Evolutionary conservation across 2,113 vertebrate genomes (phyloP).

Genomic region (Rhinoderma darwinii): DNA sequence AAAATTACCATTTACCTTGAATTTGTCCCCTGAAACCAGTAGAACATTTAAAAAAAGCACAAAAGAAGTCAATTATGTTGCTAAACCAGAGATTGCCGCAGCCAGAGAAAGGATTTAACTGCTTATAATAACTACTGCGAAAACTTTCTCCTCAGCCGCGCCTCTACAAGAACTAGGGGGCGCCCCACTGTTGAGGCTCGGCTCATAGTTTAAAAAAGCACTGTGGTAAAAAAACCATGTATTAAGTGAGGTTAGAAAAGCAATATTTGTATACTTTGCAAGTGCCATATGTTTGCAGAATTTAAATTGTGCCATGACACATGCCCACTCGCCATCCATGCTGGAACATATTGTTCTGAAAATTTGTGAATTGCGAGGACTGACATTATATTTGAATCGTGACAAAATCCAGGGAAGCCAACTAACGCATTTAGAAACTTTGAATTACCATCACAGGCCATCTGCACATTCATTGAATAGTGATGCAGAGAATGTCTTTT

Average conservation of each 20-base stretch:
- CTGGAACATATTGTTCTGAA: conserved; percentile 41
- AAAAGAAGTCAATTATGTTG: too few relatives aligned
- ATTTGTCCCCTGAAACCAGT: too few relatives aligned
- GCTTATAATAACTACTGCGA: too few relatives aligned
- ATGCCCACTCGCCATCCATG: conserved; percentile 13
- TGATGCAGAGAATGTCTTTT: conserved; percentile 13
- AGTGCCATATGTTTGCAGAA: conserved; percentile 32
- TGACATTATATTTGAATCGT: not conserved
- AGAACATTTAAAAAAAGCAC: too few relatives aligned
- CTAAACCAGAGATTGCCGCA: too few relatives aligned
- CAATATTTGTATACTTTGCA: conserved; percentile 36
- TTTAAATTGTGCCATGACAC: conserved; percentile 22
- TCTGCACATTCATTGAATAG: conserved; percentile 28
- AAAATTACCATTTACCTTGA: too few relatives aligned
- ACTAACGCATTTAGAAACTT: conserved; percentile 15
- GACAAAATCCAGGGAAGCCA: conserved; percentile 34
- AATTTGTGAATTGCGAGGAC: conserved; percentile 30
- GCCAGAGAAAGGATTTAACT: too few relatives aligned
- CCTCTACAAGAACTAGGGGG: too few relatives aligned
- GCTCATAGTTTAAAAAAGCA: too few relatives aligned
- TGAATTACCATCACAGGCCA: conserved; percentile 20
- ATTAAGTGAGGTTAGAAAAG: not conserved
- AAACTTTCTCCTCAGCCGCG: too few relatives aligned
- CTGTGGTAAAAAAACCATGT: too few relatives aligned
- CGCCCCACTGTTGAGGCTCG: too few relatives aligned